phyloP scores from a whole-genome alignment of 2,888 invertebrate genomes.

The Trichopoda pennipes region DNA sequence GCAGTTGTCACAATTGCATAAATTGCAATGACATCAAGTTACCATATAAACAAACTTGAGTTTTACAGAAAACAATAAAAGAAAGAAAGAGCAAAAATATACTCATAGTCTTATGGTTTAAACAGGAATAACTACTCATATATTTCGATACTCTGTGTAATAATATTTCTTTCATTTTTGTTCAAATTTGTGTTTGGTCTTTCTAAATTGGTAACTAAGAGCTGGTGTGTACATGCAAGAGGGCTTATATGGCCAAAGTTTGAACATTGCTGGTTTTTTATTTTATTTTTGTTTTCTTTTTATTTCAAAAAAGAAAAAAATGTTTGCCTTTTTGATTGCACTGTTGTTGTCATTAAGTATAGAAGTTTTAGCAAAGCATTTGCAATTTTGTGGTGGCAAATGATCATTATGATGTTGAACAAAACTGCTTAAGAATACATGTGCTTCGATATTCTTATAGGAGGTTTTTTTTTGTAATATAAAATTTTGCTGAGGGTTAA shows the following conservation, averaged over 20 bases:
- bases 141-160: slow-evolving; percentile 45
- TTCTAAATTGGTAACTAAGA: slow-evolving; percentile 17
- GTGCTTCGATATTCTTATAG: neutral
- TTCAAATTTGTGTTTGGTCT: slow-evolving; percentile 15
- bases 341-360: slow-evolving; percentile 48
- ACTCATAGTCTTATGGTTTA: slow-evolving; percentile 45
- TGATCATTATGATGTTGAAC: slow-evolving; percentile 37
- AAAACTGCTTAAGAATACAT: slow-evolving; percentile 21
- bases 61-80: neutral
- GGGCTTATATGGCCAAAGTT: slow-evolving; percentile 4
- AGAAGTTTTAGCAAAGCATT: slow-evolving; percentile 13
- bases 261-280: slow-evolving; percentile 14
- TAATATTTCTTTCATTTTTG: neutral
- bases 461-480: slow-evolving; percentile 6
- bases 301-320: slow-evolving; percentile 44
- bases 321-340: slow-evolving; percentile 60
- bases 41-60: slow-evolving; percentile 51
- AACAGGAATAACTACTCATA: slow-evolving; percentile 53
- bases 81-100: neutral
- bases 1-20: slow-evolving; percentile 65
- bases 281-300: slow-evolving; percentile 6
- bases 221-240: slow-evolving; percentile 3
- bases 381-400: slow-evolving; percentile 27
- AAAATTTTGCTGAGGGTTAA: slow-evolving; percentile 51
- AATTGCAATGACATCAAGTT: slow-evolving; percentile 66